Evolutionary conservation across 2,113 vertebrate genomes (phyloP).

Genomic region (Parus major): DNA sequence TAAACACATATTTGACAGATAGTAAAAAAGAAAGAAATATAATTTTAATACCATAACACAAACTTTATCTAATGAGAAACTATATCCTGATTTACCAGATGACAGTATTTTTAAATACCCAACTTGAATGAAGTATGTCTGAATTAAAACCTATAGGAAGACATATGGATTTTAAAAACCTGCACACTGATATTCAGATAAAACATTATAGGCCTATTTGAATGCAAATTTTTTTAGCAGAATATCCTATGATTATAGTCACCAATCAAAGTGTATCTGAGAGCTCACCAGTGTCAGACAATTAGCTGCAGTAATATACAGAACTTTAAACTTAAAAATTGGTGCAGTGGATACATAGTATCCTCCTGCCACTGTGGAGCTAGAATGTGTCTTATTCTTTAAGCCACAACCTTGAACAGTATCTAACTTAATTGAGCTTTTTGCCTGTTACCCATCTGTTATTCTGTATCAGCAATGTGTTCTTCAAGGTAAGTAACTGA

Average conservation of each 20-base stretch:
- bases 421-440: neutral
- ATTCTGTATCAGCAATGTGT: neutral
- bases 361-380: neutral
- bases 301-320: neutral
- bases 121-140: neutral
- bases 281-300: neutral
- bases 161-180: neutral
- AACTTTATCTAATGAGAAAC: neutral
- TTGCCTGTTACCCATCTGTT: neutral
- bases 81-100: neutral
- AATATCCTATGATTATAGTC: neutral
- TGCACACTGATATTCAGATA: neutral
- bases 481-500: neutral
- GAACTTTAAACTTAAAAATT: neutral
- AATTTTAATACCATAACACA: neutral
- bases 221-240: neutral
- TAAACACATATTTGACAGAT: neutral
- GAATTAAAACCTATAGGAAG: neutral
- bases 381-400: neutral
- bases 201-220: neutral
- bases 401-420: neutral
- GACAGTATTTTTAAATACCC: neutral
- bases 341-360: neutral
- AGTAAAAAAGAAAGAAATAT: neutral
- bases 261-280: neutral